Percentiles rank a stretch among this genome's conserved stretches.
Evolutionary conservation across 2,888 invertebrate genomes (phyloP).

Genomic region (Ptilodon capucinus): DNA sequence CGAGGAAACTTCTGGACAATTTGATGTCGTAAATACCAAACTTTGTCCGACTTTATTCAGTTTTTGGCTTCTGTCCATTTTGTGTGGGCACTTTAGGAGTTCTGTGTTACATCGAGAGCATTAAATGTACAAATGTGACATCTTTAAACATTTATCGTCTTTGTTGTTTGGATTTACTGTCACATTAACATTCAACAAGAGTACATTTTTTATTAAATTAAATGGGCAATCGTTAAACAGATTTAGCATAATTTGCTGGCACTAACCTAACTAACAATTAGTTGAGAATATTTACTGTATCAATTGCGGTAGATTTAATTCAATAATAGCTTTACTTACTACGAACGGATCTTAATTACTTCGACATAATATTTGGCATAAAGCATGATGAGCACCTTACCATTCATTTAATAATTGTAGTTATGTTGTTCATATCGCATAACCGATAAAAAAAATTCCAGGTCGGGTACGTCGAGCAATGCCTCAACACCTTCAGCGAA

Average conservation of each 20-base stretch:
- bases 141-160: conserved; percentile 13
- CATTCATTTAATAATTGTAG: not conserved
- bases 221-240: not conserved
- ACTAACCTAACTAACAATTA: not conserved
- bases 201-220: conserved; percentile 5
- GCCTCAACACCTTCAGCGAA: conserved; percentile 95
- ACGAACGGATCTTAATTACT: not conserved
- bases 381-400: not conserved
- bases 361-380: not conserved
- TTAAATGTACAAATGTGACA: not conserved
- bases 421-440: not conserved
- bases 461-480: conserved; percentile 94
- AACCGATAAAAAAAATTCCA: conserved; percentile 21
- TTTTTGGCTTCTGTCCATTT: conserved; percentile 6
- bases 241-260: not conserved
- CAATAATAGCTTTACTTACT: no score
- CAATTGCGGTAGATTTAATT: not conserved
- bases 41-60: not conserved
- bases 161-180: conserved; percentile 12
- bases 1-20: conserved; percentile 52
- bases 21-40: conserved; percentile 38
- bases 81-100: not conserved
- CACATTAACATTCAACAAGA: not conserved
- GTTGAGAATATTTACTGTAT: no score
- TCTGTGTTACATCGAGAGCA: not conserved